Evolutionary conservation across 2,888 invertebrate species (phyloP), one percentile per base, ranked within the genome.

Genomic region (Odontothrips loti): DNA sequence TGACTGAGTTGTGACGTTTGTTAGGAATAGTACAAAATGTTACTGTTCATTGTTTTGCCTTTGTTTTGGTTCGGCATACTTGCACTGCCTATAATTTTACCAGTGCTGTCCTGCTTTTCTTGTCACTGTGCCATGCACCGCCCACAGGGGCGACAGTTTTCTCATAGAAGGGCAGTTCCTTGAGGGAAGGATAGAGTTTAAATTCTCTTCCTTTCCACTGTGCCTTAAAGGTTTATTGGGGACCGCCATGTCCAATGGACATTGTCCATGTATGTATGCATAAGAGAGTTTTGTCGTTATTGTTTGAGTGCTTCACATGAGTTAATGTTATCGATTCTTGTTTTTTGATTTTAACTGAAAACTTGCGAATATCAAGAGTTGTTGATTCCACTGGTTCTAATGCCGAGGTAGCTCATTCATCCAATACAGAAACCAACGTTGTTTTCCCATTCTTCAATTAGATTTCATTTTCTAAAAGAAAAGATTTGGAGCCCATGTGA

Each of bases 1-100:
- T 75, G 27, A 6, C 23, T 75, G 68, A 75, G 68, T 75, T 75
- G 27, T 75, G 23, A 12, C 23, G 12, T 75, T 75, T 75, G 12
- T 75, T 75, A 27, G 27, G 12, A 75, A 75, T 68, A 75, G 58
- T 12, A 27, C 68, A 75, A 75, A 27, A 9, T 75, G 68, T 75
- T 27, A 75, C 68, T 75, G 68, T 75, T 75, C 27, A 75, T 75
- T 75, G 68, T 75, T 75, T 75, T 75, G n/a, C 27, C 23, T 27
- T 27, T 75, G 68, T 75, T 75, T 75, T 75, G 68, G n/a, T 75
- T 27, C 27, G 27, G 27, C 27, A 27, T 27, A 68, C 11, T 68
- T 68, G 23, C 68, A 75, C 68, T 27, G 12, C 27, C 27, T 58
- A 75, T 27, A 27, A 17, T 27, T 75, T 75, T 8, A 75, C 12